These are phyloP conservation scores for Oophaga sylvatica DNA, from an alignment of 2,797 vertebrate genomes.

Conservation along the genomic window DNA sequence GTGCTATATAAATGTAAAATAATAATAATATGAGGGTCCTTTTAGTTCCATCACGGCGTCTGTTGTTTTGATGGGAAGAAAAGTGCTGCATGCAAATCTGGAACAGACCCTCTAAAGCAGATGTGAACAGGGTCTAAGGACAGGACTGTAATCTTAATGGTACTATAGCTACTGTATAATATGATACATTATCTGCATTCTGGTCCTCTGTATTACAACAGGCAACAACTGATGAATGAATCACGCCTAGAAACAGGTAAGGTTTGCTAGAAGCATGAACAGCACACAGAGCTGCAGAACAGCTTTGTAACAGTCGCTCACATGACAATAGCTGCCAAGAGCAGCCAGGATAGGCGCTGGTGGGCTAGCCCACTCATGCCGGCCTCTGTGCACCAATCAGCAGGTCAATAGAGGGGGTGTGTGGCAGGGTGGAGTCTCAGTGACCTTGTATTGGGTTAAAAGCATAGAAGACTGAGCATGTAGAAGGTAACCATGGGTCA, in stretches of 20 bases:
- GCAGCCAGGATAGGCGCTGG: conserved; percentile 13
- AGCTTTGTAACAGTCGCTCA: not conserved
- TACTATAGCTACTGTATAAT: not conserved
- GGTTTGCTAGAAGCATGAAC: not conserved
- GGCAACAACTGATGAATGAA: not conserved
- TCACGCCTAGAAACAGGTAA: not conserved
- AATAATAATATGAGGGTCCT: too few species aligned
- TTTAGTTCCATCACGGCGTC: too few species aligned
- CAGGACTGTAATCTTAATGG: not conserved
- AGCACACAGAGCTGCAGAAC: conserved; percentile 2
- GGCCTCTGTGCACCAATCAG: conserved; percentile 41
- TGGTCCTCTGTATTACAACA: not conserved
- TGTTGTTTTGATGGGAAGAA: not conserved
- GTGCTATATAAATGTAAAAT: too few species aligned
- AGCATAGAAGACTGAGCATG: conserved; percentile 28
- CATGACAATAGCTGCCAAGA: conserved; percentile 52
- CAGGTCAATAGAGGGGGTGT: conserved; percentile 47
- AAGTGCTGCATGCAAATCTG: not conserved
- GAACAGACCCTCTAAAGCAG: not conserved
- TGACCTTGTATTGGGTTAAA: conserved; percentile 52
- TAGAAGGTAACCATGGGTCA: conserved; percentile 53
- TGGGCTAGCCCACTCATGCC: conserved; percentile 49
- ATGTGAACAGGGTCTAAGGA: not conserved
- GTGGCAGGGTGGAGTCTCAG: conserved; percentile 51
- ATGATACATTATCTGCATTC: not conserved